These are phyloP conservation scores for cattle (Bos taurus) DNA, from an alignment of 2,113 vertebrate species.

Conservation along the genomic window ARS-UCD2.0 NC_037332.1:6879001-6879500, in stretches of 20 bases:
- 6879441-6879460: not conserved
- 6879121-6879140: not conserved
- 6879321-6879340: not conserved
- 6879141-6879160: not conserved
- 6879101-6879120: not conserved
- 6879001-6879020: not conserved
- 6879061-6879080: not conserved
- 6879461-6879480: not conserved
- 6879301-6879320: not conserved
- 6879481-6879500: not conserved
- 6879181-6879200: not conserved
- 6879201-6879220: not conserved
- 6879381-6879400: not conserved
- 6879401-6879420: not conserved
- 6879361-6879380: not conserved
- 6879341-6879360: not conserved
- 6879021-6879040: not conserved
- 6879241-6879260: not conserved
- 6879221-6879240: not conserved
- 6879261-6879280: not conserved
- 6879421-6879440: not conserved
- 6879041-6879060: not conserved
- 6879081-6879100: not conserved
- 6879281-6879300: not conserved
- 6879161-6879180: not conserved